A percentile compares a stretch with the other conserved stretches of the same genome.
phyloP scores from a whole-genome alignment of 2,113 vertebrate genomes.

The Rhinoderma darwinii region DNA sequence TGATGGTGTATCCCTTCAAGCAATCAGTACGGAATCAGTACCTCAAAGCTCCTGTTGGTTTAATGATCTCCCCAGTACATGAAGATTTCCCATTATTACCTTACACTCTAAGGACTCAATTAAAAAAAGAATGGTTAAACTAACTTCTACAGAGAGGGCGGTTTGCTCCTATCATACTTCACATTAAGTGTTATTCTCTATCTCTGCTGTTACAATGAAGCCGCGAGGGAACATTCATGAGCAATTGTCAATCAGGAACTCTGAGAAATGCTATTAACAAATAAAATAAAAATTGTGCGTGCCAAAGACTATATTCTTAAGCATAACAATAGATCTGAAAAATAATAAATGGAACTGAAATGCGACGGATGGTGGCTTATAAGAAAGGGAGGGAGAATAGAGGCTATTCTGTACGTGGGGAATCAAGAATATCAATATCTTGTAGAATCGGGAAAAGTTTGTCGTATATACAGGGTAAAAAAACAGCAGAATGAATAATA shows the following conservation, averaged over 20 bases:
- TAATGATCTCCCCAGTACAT: not conserved
- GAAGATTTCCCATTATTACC: constrained; percentile 1
- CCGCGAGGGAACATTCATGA: not conserved
- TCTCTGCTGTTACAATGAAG: constrained; percentile 14
- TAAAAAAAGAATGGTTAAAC: constrained; percentile 16
- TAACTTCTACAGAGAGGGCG: not conserved
- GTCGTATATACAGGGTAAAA: not conserved
- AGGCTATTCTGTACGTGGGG: not conserved
- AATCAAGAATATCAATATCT: not conserved
- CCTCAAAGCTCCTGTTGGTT: not conserved
- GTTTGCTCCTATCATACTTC: not conserved
- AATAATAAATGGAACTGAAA: not conserved
- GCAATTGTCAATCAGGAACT: constrained; percentile 11
- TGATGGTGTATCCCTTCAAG: not conserved
- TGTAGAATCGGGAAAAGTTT: not conserved
- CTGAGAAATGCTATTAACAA: not conserved
- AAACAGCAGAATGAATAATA: not conserved
- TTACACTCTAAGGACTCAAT: constrained; percentile 10
- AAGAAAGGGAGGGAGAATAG: not conserved
- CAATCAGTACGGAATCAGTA: not conserved
- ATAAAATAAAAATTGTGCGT: not conserved
- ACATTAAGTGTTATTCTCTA: not conserved
- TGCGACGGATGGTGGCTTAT: not conserved
- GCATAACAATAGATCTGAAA: not conserved
- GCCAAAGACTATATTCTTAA: not conserved